phyloP scores from a whole-genome alignment of 1,140 invertebrate genomes.

The Radopholus similis region DNA sequence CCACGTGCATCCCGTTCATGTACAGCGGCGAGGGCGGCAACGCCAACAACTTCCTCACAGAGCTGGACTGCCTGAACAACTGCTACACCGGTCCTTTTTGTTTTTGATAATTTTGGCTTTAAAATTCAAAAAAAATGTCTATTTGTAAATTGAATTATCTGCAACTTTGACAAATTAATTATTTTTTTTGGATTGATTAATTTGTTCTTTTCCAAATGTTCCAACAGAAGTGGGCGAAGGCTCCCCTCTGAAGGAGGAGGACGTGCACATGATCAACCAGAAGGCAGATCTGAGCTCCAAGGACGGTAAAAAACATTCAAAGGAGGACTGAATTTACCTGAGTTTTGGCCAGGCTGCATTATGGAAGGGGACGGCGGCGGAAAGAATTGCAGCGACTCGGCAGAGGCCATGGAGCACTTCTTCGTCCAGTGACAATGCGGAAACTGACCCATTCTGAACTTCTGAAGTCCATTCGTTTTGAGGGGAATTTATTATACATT shows the following conservation, averaged over 20 bases:
- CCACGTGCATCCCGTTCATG: conserved; percentile 23
- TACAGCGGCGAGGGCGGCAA: conserved; percentile 32
- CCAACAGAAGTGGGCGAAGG: conserved; percentile 10
- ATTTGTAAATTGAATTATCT: too few relatives aligned
- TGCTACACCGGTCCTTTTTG: conserved; percentile 23
- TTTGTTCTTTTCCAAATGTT: conserved; percentile 13
- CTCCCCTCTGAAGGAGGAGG: conserved; percentile 25
- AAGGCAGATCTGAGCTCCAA: background rate
- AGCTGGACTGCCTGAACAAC: conserved; percentile 33
- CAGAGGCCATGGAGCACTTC: too few relatives aligned
- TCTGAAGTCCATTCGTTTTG: too few relatives aligned
- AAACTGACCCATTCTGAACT: too few relatives aligned
- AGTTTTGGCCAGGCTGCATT: too few relatives aligned
- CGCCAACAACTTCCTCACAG: conserved; percentile 30
- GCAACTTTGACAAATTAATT: too few relatives aligned
- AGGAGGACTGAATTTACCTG: too few relatives aligned
- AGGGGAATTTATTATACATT: too few relatives aligned
- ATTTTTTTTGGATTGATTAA: background rate
- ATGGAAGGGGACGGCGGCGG: too few relatives aligned
- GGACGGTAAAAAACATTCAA: background rate
- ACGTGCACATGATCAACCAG: conserved; percentile 11
- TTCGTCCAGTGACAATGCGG: too few relatives aligned
- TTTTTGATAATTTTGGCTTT: conserved; percentile 24
- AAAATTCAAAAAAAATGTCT: too few relatives aligned
- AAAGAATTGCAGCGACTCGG: too few relatives aligned